Evolutionary conservation across 2,888 invertebrate species (phyloP), one percentile per base, ranked within the genome.

Genomic region (Schizotus pectinicornis): DNA sequence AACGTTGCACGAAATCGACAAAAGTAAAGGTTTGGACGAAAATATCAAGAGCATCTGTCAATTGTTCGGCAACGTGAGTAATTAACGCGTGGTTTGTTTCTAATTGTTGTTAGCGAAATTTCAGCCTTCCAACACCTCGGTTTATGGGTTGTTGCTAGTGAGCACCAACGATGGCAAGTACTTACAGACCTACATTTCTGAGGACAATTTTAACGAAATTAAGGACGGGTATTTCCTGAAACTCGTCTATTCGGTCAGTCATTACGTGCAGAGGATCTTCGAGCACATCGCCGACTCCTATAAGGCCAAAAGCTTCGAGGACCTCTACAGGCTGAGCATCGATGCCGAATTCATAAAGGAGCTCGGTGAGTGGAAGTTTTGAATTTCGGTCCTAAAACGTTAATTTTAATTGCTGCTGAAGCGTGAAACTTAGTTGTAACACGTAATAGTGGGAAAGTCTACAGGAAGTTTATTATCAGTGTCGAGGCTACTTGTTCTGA

Each of bases 341-440:
- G 78, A 77, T 63, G 67, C 69, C 0, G 73, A 69, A 41, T 77
- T 77, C 62, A 72, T 78, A n/a, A 73, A 73, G 56, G 69, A 71
- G 54, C 59, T 78, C 50, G 74, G 77, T 77, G 63, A 62, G 55
- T 64, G n/a, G n/a, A 43, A 30, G 31, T 22, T 30, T 35, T 35
- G 5, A 22, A 22, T 22, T 22, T 22, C 22, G 22, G 22, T 22
- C 22, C 22, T 22, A 5, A 22, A 2, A 22, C 22, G 5, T 22
- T 22, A 5, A 22, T 22, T 22, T 22, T 22, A 5, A 22, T 22
- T 22, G 22, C 22, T 2, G 22, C 2, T 2, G 22, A 22, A 22
- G 22, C 5, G 22, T 22, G n/a, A n/a, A n/a, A n/a, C 5, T 22
- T 22, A 22, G 2, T 22, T 22, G 22, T 5, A 22, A 22, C 3